These are phyloP conservation scores for Aphelinus atriplicis DNA, from an alignment of 1,140 invertebrate genomes.

Conservation along the genomic window DNA sequence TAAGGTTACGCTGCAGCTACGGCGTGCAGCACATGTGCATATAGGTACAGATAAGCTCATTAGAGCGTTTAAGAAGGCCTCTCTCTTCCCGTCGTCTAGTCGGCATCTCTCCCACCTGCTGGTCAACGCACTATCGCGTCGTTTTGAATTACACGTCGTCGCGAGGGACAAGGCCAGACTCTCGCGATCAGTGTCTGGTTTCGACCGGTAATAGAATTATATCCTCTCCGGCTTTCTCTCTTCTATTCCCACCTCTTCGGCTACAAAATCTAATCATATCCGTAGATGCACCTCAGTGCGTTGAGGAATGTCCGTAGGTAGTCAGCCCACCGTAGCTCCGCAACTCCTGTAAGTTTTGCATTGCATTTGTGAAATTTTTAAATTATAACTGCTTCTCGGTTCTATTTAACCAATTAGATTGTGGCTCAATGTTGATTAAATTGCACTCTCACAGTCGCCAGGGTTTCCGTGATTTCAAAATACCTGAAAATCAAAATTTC, in stretches of 20 bases:
- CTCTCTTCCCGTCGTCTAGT: too few species aligned
- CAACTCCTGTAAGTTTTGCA: constrained; percentile 42
- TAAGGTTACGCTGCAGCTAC: too few species aligned
- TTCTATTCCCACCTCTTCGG: not conserved
- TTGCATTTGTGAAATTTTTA: constrained; percentile 2
- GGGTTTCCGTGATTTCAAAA: too few species aligned
- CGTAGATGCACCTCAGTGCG: constrained; percentile 42
- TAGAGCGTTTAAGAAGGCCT: too few species aligned
- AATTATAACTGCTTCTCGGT: not conserved
- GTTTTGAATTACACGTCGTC: not conserved
- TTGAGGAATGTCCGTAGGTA: constrained; percentile 46
- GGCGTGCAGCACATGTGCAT: too few species aligned
- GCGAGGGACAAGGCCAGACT: too few species aligned
- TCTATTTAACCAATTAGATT: too few species aligned
- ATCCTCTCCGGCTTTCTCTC: constrained; percentile 40
- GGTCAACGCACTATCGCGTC: constrained; percentile 4
- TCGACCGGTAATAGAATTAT: constrained; percentile 64
- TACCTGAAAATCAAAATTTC: too few species aligned
- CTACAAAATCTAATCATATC: constrained; percentile 54
- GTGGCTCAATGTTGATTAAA: too few species aligned
- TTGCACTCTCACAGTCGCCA: too few species aligned
- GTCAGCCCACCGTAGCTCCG: constrained; percentile 35
- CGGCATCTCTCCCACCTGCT: too few species aligned
- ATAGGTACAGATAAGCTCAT: too few species aligned
- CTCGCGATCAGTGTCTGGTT: constrained; percentile 51